A percentile compares a stretch with the other conserved stretches of the same genome.
phyloP scores from a whole-genome alignment of 2,888 invertebrate species.

The Tubulanus polymorphus region DNA sequence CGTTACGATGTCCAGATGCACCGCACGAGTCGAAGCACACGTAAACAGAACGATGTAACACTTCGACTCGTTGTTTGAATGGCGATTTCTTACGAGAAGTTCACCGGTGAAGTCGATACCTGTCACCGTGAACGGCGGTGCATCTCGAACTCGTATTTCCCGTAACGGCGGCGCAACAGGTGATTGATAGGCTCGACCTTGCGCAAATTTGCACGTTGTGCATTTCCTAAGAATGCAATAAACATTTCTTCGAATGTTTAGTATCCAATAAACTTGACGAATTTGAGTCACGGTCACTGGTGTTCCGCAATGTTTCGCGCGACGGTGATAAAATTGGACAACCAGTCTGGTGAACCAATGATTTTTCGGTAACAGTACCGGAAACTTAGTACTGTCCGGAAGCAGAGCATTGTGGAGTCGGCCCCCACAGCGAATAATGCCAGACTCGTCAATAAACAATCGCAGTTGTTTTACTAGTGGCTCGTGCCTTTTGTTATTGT shows the following conservation, averaged over 20 bases:
- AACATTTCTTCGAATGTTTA: background rate
- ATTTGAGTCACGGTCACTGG: background rate
- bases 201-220: background rate
- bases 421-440: background rate
- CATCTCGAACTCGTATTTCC: background rate
- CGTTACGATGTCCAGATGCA: constrained; percentile 5
- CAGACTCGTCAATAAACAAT: background rate
- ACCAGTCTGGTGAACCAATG: background rate
- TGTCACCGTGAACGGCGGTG: background rate
- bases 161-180: background rate
- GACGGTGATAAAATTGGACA: background rate
- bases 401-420: background rate
- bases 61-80: background rate
- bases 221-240: background rate
- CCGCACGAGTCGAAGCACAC: constrained; percentile 1
- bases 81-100: constrained; percentile 2
- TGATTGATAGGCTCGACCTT: background rate
- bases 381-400: background rate
- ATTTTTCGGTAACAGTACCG: background rate
- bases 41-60: constrained; percentile 6
- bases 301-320: background rate
- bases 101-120: constrained; percentile 7
- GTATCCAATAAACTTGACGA: background rate
- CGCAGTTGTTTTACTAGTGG: background rate
- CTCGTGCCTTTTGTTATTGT: background rate